These are phyloP conservation scores for Nemoura dubitans DNA, from an alignment of 2,888 invertebrate species.

Conservation along the genomic window DNA sequence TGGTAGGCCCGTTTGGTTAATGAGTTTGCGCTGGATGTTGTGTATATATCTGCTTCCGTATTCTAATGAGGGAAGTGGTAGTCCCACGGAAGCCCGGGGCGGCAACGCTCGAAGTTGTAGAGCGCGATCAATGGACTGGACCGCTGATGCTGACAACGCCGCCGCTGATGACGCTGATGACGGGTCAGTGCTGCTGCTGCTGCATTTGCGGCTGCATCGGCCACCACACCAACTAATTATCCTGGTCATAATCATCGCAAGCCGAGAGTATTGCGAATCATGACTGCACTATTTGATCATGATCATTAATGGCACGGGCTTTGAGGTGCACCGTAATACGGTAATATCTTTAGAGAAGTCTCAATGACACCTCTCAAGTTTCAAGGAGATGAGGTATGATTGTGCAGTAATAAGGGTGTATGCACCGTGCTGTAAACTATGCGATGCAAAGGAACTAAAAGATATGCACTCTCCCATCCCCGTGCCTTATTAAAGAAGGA, in stretches of 20 bases:
- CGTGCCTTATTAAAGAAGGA: too few relatives aligned
- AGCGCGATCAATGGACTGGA: background rate
- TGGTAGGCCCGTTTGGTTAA: conserved; percentile 34
- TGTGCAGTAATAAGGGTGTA: background rate
- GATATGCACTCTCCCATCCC: background rate
- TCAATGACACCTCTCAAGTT: background rate
- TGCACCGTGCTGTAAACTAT: background rate
- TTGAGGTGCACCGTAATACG: background rate
- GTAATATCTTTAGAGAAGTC: background rate
- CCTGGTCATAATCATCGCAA: background rate
- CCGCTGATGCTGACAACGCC: background rate
- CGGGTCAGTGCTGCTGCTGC: background rate
- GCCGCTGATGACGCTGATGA: background rate
- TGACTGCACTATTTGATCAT: background rate
- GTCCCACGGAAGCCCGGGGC: background rate
- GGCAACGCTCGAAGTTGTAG: background rate
- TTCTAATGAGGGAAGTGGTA: conserved; percentile 15
- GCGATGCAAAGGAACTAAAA: background rate
- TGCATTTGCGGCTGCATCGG: background rate
- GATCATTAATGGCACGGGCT: background rate
- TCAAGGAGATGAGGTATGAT: background rate
- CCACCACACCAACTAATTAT: background rate
- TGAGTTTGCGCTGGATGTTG: conserved; percentile 31
- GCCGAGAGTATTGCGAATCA: background rate
- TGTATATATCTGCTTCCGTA: conserved; percentile 23